Percentiles rank a stretch among this genome's conserved stretches.
Conservation (phyloP, 2,113 vertebrate genomes). For the Elephantulus edwardii region DNA sequence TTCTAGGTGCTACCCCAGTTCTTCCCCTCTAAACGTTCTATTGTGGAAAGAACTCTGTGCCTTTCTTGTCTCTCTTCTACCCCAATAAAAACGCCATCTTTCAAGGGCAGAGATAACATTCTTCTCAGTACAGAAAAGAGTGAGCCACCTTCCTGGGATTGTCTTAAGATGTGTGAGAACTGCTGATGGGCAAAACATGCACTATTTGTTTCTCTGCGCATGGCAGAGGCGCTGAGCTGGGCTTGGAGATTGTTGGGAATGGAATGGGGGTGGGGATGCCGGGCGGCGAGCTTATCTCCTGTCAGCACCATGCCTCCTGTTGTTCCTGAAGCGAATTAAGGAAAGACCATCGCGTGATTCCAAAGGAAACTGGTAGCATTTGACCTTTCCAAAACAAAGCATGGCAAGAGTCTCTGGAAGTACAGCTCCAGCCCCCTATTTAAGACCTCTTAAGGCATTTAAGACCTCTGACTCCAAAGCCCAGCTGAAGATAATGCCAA, state of each 20-base stretch:
- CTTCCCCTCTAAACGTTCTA: background rate
- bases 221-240: background rate
- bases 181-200: background rate
- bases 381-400: constrained; percentile 28
- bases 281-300: background rate
- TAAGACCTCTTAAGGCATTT: too few relatives aligned
- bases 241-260: background rate
- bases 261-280: background rate
- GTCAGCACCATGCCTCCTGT: background rate
- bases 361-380: background rate
- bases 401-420: background rate
- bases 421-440: background rate
- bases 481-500: background rate
- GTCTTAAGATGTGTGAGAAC: background rate
- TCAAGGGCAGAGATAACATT: background rate
- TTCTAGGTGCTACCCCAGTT: background rate
- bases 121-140: background rate
- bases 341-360: background rate
- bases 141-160: background rate
- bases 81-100: background rate
- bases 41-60: background rate
- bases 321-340: background rate
- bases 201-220: background rate
- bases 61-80: background rate
- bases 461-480: background rate